Percentiles rank a stretch among this genome's conserved stretches.
Conservation (phyloP, 2,797 vertebrate genomes). For the Cyclura pinguis region DNA sequence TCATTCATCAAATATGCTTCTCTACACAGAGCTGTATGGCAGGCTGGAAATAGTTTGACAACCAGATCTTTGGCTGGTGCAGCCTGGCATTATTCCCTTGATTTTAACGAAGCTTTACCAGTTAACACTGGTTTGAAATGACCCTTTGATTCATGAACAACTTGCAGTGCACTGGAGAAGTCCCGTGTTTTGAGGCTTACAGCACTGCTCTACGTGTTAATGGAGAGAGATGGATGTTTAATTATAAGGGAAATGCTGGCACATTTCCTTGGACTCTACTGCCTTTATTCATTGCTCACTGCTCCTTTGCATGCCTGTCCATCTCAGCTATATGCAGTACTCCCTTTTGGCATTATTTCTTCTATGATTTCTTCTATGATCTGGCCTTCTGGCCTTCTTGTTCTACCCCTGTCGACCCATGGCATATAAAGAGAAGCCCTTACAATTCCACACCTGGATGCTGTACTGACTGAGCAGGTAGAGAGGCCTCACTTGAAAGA, state of each 20-base stretch:
- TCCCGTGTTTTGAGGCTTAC: not conserved
- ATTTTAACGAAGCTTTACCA: slow-evolving; percentile 16
- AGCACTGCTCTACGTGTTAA: slow-evolving; percentile 12
- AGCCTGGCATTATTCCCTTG: slow-evolving; percentile 10
- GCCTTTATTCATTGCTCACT: not conserved
- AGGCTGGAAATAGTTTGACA: slow-evolving; percentile 41
- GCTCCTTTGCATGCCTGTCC: not conserved
- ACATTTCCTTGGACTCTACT: slow-evolving; percentile 15
- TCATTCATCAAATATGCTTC: slow-evolving; percentile 27
- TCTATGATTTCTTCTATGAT: slow-evolving; percentile 22
- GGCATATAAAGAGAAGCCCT: slow-evolving; percentile 29
- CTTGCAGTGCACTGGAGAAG: not conserved
- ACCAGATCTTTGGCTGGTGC: slow-evolving; percentile 35
- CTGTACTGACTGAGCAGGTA: not conserved
- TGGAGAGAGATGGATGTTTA: slow-evolving; percentile 14
- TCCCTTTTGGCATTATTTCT: not conserved
- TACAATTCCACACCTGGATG: not conserved
- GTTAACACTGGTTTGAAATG: not conserved
- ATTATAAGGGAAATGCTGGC: slow-evolving; percentile 9
- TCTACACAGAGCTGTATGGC: slow-evolving; percentile 36
- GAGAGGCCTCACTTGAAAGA: not conserved
- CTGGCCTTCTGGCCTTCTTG: not conserved
- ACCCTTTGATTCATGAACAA: not conserved
- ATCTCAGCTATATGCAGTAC: not conserved
- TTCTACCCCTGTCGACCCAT: slow-evolving; percentile 29